Evolutionary conservation across 1,140 invertebrate genomes (phyloP).

Genomic region (Stenopsyche tienmushanensis): DNA sequence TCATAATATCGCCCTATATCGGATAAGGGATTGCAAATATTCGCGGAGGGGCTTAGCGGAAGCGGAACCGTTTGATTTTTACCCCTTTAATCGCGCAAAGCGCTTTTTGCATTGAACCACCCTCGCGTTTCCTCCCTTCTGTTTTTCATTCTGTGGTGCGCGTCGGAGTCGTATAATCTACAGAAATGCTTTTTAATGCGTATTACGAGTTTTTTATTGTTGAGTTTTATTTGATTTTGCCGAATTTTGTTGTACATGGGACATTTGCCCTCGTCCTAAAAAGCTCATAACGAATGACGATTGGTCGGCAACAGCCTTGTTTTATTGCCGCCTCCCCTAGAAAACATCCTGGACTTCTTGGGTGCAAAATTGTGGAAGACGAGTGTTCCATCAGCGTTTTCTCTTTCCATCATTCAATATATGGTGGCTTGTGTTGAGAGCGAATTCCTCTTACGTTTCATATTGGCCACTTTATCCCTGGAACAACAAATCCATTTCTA

Average conservation of each 20-base stretch:
- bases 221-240: background rate
- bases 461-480: background rate
- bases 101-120: slow-evolving; percentile 28
- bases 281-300: too few species aligned
- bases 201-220: background rate
- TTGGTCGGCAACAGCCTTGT: too few species aligned
- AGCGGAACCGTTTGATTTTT: slow-evolving; percentile 41
- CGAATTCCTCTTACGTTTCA: background rate
- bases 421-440: too few species aligned
- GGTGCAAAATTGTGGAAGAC: too few species aligned
- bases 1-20: slow-evolving; percentile 39
- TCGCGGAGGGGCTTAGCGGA: slow-evolving; percentile 26
- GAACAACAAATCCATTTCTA: too few species aligned
- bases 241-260: background rate
- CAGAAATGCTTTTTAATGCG: slow-evolving; percentile 38
- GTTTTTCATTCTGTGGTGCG: background rate
- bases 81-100: slow-evolving; percentile 39
- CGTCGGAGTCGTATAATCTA: slow-evolving; percentile 35
- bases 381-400: too few species aligned
- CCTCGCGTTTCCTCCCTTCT: background rate
- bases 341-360: too few species aligned
- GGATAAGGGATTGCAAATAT: slow-evolving; percentile 35
- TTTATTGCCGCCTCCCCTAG: background rate
- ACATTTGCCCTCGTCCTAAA: background rate
- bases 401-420: too few species aligned